phyloP scores from a whole-genome alignment of 2,113 vertebrate genomes.

The human region GRCh38 chrX:94961001-94961500 shows the following conservation, averaged over 20 bases:
- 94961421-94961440: not conserved
- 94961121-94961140: not conserved
- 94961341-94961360: not conserved
- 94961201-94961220: not conserved
- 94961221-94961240: not conserved
- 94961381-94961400: not conserved
- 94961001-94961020: not conserved
- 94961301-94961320: not conserved
- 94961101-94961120: not conserved
- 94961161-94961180: not conserved
- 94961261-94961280: not conserved
- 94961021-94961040: not conserved
- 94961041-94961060: not conserved
- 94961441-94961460: not conserved
- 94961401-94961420: not conserved
- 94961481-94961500: not conserved
- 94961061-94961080: not conserved
- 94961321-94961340: not conserved
- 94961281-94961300: not conserved
- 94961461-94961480: not conserved
- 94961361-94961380: not conserved
- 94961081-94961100: not conserved
- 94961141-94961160: not conserved
- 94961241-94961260: not conserved
- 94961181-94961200: not conserved